These are phyloP conservation scores for Bufotes viridis DNA, from an alignment of 2,797 vertebrate genomes.

Conservation along the genomic window DNA sequence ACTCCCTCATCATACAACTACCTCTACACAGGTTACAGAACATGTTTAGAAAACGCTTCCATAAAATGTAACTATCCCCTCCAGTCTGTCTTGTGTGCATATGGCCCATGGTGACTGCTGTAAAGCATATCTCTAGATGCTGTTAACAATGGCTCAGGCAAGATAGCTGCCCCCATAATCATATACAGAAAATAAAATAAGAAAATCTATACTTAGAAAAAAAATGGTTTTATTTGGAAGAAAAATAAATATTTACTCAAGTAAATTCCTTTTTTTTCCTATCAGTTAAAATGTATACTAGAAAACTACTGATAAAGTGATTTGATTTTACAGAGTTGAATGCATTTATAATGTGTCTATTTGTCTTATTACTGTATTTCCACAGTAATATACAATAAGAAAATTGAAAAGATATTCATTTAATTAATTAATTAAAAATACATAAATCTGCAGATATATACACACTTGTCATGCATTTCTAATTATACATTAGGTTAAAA, in stretches of 20 bases:
- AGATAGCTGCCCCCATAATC: too few relatives aligned
- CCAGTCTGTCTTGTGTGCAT: too few relatives aligned
- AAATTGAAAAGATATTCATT: not conserved
- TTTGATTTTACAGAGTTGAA: not conserved
- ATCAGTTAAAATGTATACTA: not conserved
- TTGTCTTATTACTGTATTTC: not conserved
- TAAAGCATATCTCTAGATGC: too few relatives aligned
- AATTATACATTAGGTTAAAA: constrained; percentile 1
- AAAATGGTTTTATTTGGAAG: not conserved
- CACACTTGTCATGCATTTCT: not conserved
- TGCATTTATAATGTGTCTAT: not conserved
- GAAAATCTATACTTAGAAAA: too few relatives aligned
- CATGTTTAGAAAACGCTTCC: too few relatives aligned
- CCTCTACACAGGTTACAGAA: too few relatives aligned
- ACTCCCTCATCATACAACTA: too few relatives aligned
- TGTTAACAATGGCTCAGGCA: too few relatives aligned
- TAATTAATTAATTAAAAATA: not conserved
- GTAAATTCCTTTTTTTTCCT: not conserved
- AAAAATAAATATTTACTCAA: not conserved
- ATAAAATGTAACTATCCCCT: too few relatives aligned
- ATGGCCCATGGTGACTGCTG: too few relatives aligned
- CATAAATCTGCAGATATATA: not conserved
- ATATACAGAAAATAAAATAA: too few relatives aligned
- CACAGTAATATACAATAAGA: not conserved
- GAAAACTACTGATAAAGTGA: not conserved